Conservation (phyloP, 2,797 vertebrate genomes). For the Eupleurogrammus muticus region DNA sequence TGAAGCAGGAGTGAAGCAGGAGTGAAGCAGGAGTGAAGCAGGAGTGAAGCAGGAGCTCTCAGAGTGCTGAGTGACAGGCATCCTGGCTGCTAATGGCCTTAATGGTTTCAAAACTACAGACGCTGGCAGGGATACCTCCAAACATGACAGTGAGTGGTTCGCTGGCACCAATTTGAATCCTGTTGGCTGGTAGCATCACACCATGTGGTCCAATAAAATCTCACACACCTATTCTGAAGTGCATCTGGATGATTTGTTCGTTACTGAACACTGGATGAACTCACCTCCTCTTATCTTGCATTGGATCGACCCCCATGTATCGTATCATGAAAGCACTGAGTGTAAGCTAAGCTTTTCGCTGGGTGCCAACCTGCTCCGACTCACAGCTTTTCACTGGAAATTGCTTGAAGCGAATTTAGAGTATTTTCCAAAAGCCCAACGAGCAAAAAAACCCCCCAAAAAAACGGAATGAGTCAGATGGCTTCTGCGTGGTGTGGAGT, state of each 20-base stretch:
- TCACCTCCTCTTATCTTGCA: background rate
- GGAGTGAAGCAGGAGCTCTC: constrained; percentile 33
- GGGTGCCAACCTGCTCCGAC: background rate
- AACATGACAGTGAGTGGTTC: background rate
- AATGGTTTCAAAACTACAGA: constrained; percentile 16
- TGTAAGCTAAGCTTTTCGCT: constrained; percentile 12
- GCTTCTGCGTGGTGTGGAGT: background rate
- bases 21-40: constrained; percentile 19
- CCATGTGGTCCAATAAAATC: background rate
- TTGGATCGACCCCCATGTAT: background rate
- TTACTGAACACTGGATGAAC: background rate
- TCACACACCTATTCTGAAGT: background rate
- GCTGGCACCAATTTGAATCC: background rate
- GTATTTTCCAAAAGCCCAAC: constrained; percentile 3
- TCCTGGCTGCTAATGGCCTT: constrained; percentile 21
- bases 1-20: constrained; percentile 19
- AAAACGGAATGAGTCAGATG: background rate
- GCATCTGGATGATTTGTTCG: background rate
- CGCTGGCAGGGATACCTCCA: background rate
- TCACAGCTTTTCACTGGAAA: constrained; percentile 18
- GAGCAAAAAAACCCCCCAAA: constrained; percentile 1
- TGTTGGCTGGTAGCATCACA: background rate
- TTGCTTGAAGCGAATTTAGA: background rate
- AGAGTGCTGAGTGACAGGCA: background rate
- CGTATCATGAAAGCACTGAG: constrained; percentile 21